These are phyloP conservation scores for Percopsis transmontana DNA, from an alignment of 2,113 vertebrate species.

Conservation along the genomic window DNA sequence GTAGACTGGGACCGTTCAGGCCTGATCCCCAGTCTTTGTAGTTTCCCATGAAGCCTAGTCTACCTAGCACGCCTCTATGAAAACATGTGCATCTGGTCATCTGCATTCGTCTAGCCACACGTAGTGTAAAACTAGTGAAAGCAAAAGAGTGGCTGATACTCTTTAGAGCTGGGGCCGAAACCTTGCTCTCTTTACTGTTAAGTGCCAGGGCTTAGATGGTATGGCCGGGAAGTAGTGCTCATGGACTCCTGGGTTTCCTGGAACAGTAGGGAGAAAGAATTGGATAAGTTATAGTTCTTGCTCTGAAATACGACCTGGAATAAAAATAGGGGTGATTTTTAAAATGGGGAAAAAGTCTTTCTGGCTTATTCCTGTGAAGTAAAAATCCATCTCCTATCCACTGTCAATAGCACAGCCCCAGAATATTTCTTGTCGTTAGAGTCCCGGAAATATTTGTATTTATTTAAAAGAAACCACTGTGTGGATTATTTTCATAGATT, in stretches of 20 bases:
- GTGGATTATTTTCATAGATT: too few species aligned
- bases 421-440: background rate
- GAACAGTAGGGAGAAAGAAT: background rate
- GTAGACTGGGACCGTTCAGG: background rate
- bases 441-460: background rate
- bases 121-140: constrained; percentile 5
- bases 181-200: background rate
- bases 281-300: too few species aligned
- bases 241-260: too few species aligned
- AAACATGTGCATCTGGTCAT: constrained; percentile 6
- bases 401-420: background rate
- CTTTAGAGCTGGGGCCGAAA: background rate
- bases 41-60: constrained; percentile 7
- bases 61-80: background rate
- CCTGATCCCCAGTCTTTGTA: constrained; percentile 17
- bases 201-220: too few species aligned
- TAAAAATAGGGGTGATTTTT: too few species aligned
- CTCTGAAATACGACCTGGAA: too few species aligned
- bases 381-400: background rate
- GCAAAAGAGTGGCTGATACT: background rate
- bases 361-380: too few species aligned
- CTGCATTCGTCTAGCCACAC: background rate
- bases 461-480: background rate
- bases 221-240: too few species aligned
- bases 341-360: too few species aligned